Conservation (phyloP, 2,888 invertebrate species). For the Mantis religiosa region DNA sequence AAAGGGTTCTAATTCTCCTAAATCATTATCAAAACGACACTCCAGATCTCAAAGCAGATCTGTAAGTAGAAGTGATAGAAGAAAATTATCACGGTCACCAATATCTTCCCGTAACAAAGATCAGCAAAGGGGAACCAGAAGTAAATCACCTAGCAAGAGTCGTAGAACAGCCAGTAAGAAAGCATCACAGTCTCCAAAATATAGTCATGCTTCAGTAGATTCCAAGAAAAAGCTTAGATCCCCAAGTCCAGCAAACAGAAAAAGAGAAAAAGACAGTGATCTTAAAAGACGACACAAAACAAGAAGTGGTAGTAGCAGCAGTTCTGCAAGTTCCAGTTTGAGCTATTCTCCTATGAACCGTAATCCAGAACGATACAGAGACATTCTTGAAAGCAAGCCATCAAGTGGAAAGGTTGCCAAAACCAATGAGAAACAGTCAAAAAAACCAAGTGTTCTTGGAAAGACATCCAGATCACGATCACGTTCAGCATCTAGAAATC, state of each 20-base stretch:
- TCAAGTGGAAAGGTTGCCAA: slow-evolving; percentile 50
- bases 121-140: slow-evolving; percentile 9
- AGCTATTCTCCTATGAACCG: slow-evolving; percentile 67
- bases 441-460: slow-evolving; percentile 27
- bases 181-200: slow-evolving; percentile 1
- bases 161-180: neutral
- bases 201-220: neutral
- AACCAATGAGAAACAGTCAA: slow-evolving; percentile 39
- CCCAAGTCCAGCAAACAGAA: neutral
- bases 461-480: slow-evolving; percentile 38
- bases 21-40: neutral
- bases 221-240: slow-evolving; percentile 14
- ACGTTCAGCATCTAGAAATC: slow-evolving; percentile 43
- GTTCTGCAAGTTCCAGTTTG: slow-evolving; percentile 44
- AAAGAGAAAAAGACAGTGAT: neutral
- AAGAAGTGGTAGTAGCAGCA: slow-evolving; percentile 6
- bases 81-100: slow-evolving; percentile 3
- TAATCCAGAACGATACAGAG: slow-evolving; percentile 64
- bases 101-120: neutral
- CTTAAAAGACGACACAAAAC: neutral
- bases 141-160: slow-evolving; percentile 15
- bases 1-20: slow-evolving; percentile 8
- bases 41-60: slow-evolving; percentile 14
- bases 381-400: slow-evolving; percentile 55
- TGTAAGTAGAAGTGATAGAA: neutral